phyloP scores from a whole-genome alignment of 2,888 invertebrate genomes.

The Cephus sareptanus region DNA sequence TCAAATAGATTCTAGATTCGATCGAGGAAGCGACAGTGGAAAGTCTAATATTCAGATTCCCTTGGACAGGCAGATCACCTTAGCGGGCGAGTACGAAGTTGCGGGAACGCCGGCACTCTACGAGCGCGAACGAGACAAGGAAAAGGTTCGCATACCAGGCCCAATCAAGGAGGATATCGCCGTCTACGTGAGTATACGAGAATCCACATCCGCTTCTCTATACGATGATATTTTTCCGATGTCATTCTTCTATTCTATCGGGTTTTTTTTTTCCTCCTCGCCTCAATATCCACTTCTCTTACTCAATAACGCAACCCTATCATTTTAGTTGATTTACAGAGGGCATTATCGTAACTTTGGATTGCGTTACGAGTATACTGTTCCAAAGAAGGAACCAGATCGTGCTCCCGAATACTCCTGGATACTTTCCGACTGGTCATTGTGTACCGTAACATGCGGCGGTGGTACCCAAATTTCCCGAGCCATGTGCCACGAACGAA shows the following conservation, averaged over 20 bases:
- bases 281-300: conserved; percentile 8
- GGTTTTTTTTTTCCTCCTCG: neutral
- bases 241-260: neutral
- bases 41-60: conserved; percentile 30
- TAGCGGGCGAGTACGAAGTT: conserved; percentile 66
- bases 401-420: conserved; percentile 75
- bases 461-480: conserved; percentile 75
- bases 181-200: conserved; percentile 69
- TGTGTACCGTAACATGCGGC: conserved; percentile 83
- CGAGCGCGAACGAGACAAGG: conserved; percentile 68
- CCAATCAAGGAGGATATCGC: conserved; percentile 72
- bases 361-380: conserved; percentile 85
- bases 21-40: neutral
- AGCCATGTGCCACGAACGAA: conserved; percentile 72
- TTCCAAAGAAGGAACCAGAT: conserved; percentile 72
- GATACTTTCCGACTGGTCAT: conserved; percentile 84
- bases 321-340: conserved; percentile 53
- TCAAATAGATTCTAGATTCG: neutral
- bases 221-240: no score
- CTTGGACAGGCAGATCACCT: conserved; percentile 58
- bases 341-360: conserved; percentile 80
- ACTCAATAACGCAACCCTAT: conserved; percentile 16
- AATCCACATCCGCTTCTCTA: no score
- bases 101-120: conserved; percentile 68
- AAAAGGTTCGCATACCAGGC: conserved; percentile 72